Percentiles rank a stretch among this genome's conserved stretches.
These are phyloP conservation scores for Siderastrea radians DNA, from an alignment of 92 coral and sea anemone species.

Conservation along the genomic window DNA sequence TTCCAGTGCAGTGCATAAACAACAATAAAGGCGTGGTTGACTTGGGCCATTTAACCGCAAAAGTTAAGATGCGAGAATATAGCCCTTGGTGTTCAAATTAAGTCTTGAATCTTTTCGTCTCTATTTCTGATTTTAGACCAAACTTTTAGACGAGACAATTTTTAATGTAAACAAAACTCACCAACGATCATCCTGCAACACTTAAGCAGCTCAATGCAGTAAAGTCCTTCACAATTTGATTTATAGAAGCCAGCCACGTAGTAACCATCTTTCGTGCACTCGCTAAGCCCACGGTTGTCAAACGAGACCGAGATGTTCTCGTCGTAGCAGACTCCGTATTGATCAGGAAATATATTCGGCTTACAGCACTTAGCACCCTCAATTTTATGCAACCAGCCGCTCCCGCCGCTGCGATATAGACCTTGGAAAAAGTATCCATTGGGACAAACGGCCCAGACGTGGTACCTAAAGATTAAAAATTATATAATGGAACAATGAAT, in stretches of 20 bases:
- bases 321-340: slow-evolving; percentile 47
- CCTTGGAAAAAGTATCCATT: slow-evolving; percentile 67
- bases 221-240: slow-evolving; percentile 60
- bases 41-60: no score
- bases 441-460: slow-evolving; percentile 68
- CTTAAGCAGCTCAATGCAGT: slow-evolving; percentile 62
- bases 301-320: slow-evolving; percentile 22
- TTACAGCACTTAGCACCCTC: slow-evolving; percentile 78
- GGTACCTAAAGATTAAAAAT: neutral
- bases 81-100: no score
- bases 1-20: no score
- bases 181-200: slow-evolving; percentile 48
- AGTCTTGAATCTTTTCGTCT: no score
- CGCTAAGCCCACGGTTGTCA: slow-evolving; percentile 5
- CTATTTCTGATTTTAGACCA: no score
- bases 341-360: slow-evolving; percentile 67
- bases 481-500: no score
- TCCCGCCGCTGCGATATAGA: slow-evolving; percentile 37
- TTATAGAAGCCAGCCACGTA: slow-evolving; percentile 68
- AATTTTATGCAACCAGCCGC: slow-evolving; percentile 51
- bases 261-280: slow-evolving; percentile 48
- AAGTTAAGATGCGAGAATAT: no score
- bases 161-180: neutral
- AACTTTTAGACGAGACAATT: no score
- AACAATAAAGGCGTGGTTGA: no score